Evolutionary conservation across 2,888 invertebrate genomes (phyloP).

Genomic region (Hanleya hanleyi): DNA sequence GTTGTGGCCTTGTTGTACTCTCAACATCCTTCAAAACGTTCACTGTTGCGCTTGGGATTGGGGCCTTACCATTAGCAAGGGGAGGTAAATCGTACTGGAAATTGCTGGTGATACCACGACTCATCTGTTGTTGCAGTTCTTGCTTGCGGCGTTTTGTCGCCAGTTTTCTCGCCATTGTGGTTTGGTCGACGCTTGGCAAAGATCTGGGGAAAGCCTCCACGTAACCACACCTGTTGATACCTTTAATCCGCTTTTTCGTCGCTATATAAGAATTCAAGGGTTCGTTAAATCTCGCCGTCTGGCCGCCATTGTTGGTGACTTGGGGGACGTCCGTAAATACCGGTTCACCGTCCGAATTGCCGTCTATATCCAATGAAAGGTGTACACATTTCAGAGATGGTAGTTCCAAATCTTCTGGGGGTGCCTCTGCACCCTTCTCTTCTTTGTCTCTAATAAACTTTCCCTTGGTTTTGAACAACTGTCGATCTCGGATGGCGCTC

Average conservation of each 20-base stretch:
- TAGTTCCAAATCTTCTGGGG: background rate
- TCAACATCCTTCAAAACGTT: no score
- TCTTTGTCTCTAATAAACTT: background rate
- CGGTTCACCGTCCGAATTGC: background rate
- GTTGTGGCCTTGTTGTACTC: no score
- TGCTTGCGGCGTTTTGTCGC: background rate
- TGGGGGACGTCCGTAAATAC: background rate
- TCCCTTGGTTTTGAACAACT: background rate
- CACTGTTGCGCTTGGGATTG: no score
- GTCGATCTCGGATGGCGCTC: background rate
- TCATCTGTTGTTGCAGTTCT: background rate
- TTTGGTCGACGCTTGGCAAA: conserved; percentile 6
- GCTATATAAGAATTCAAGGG: conserved; percentile 46
- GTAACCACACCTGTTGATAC: background rate
- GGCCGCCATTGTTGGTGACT: background rate
- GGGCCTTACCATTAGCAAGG: no score
- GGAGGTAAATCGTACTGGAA: background rate
- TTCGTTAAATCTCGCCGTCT: conserved; percentile 47
- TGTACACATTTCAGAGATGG: background rate
- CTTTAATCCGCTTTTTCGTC: conserved; percentile 12
- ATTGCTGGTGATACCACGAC: background rate
- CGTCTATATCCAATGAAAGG: background rate
- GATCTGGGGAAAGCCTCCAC: background rate
- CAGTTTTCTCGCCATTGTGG: background rate
- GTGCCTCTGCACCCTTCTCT: no score